Percentiles rank a stretch among this genome's conserved stretches.
phyloP scores from a whole-genome alignment of 2,888 invertebrate genomes.

The Oligia latruncula region DNA sequence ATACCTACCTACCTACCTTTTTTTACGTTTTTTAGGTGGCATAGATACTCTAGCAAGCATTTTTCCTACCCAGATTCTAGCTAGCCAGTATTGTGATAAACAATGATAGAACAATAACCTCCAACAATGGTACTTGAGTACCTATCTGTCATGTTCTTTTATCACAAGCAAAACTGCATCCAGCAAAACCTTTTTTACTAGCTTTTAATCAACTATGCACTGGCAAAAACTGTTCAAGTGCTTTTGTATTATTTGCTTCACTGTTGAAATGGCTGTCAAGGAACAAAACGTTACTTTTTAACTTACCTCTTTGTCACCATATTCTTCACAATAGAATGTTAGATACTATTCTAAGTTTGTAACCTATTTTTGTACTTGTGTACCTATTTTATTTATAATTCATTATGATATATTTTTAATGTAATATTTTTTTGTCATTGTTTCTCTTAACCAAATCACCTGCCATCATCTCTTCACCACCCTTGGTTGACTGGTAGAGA shows the following conservation, averaged over 20 bases:
- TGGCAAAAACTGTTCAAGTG: slow-evolving; percentile 26
- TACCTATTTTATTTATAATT: not conserved
- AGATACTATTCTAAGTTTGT: too few relatives aligned
- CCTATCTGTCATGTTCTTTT: slow-evolving; percentile 1
- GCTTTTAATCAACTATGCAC: slow-evolving; percentile 14
- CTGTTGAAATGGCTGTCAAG: not conserved
- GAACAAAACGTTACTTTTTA: not conserved
- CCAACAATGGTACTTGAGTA: slow-evolving; percentile 13
- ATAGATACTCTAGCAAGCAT: not conserved
- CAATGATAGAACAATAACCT: slow-evolving; percentile 29
- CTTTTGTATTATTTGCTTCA: slow-evolving; percentile 17
- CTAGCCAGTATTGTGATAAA: slow-evolving; percentile 1
- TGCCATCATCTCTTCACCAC: not conserved
- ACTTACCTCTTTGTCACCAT: not conserved
- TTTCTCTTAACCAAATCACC: not conserved
- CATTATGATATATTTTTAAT: too few relatives aligned
- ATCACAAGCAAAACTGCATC: slow-evolving; percentile 20
- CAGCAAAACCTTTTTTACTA: slow-evolving; percentile 22
- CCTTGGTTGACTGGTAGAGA: not conserved
- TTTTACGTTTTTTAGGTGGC: too few relatives aligned
- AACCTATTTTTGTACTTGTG: too few relatives aligned
- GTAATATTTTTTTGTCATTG: not conserved
- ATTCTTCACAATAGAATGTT: not conserved
- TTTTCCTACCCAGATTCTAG: not conserved
- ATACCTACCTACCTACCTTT: not conserved